Conservation (phyloP, 2,888 invertebrate species). For the Andrena praecox region DNA sequence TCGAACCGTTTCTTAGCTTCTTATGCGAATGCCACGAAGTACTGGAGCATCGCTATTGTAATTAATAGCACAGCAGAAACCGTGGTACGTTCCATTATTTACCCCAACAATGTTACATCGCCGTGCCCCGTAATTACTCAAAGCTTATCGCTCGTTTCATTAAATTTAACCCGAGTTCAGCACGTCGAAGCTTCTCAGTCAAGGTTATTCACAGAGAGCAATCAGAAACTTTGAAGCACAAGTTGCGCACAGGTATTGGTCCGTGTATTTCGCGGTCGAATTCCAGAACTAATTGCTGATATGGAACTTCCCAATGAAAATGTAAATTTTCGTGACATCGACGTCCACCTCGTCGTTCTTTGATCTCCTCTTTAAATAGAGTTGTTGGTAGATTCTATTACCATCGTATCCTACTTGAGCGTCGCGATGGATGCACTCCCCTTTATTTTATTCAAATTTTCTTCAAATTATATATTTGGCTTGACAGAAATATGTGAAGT, state of each 20-base stretch:
- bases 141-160: conserved; percentile 57
- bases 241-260: conserved; percentile 43
- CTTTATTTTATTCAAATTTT: no score
- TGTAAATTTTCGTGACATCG: conserved; percentile 40
- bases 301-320: conserved; percentile 51
- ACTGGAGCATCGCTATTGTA: conserved; percentile 11
- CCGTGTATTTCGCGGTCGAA: conserved; percentile 27
- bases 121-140: conserved; percentile 45
- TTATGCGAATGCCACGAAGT: conserved; percentile 27
- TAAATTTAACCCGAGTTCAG: conserved; percentile 36
- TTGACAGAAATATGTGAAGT: no score
- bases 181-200: conserved; percentile 20
- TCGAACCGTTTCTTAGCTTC: neutral
- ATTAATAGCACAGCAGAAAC: conserved; percentile 25
- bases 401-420: neutral
- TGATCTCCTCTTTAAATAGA: neutral
- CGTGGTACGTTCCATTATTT: conserved; percentile 35
- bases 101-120: conserved; percentile 40
- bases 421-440: no score
- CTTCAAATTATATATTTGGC: no score
- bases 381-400: neutral
- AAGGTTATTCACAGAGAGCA: conserved; percentile 55
- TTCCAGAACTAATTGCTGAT: conserved; percentile 36
- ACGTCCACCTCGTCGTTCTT: neutral
- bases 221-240: conserved; percentile 45